Percentiles rank a stretch among this genome's conserved stretches.
These are phyloP conservation scores for Teleogryllus oceanicus DNA, from an alignment of 2,888 invertebrate genomes.

Conservation along the genomic window DNA sequence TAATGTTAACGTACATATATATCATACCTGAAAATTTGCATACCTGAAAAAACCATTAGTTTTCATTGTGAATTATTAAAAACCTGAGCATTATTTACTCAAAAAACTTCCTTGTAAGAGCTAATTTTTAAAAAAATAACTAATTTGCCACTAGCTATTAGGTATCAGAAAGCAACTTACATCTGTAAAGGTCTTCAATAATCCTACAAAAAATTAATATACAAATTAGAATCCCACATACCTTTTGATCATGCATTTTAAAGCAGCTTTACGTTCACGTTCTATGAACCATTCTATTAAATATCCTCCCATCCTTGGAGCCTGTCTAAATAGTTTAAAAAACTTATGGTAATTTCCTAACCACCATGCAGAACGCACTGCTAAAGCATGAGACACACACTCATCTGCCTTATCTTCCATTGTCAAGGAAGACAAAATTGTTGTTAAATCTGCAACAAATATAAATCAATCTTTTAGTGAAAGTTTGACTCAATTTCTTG, in stretches of 20 bases:
- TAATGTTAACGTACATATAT: not conserved
- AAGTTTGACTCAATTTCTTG: too few species aligned
- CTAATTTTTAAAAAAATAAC: not conserved
- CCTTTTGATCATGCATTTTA: slow-evolving; percentile 93
- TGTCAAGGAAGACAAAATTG: slow-evolving; percentile 78
- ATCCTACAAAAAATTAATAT: not conserved
- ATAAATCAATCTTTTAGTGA: not conserved
- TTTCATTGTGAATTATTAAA: not conserved
- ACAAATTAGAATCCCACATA: slow-evolving; percentile 62
- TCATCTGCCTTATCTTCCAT: slow-evolving; percentile 73
- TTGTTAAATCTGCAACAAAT: slow-evolving; percentile 77
- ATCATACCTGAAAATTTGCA: slow-evolving; percentile 18
- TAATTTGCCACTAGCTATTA: not conserved
- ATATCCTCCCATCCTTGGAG: slow-evolving; percentile 94
- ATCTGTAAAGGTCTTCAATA: too few species aligned
- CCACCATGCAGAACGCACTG: slow-evolving; percentile 89
- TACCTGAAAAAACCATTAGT: slow-evolving; percentile 20
- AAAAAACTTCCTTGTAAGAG: too few species aligned
- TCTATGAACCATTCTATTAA: slow-evolving; percentile 98
- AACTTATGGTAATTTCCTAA: slow-evolving; percentile 88
- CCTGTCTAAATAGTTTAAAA: slow-evolving; percentile 81
- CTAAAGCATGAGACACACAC: slow-evolving; percentile 80
- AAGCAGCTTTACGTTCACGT: slow-evolving; percentile 85
- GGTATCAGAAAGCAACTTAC: too few species aligned
- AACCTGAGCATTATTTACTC: too few species aligned